These are phyloP conservation scores for Schrankia costaestrigalis DNA, from an alignment of 2,888 invertebrate species.

Conservation along the genomic window DNA sequence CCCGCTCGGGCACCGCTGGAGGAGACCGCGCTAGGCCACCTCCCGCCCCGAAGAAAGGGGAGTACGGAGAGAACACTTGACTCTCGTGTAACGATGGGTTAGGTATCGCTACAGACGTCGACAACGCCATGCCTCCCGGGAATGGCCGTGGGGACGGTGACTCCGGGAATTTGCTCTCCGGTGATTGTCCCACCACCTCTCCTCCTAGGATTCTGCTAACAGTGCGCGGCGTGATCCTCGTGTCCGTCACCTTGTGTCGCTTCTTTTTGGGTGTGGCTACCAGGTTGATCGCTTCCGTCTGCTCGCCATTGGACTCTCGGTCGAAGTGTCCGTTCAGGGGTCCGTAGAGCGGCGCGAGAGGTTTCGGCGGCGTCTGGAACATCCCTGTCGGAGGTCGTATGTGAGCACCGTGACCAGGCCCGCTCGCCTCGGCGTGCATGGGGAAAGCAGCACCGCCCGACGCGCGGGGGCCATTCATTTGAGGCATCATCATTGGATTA, in stretches of 20 bases:
- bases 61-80: constrained; percentile 95
- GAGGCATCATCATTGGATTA: constrained; percentile 73
- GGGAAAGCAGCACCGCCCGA: constrained; percentile 83
- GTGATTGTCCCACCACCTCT: constrained; percentile 87
- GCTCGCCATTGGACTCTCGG: constrained; percentile 88
- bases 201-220: constrained; percentile 92
- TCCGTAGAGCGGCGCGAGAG: constrained; percentile 84
- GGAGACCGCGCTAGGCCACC: constrained; percentile 79
- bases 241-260: constrained; percentile 97
- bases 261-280: constrained; percentile 98
- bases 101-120: constrained; percentile 97
- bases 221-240: constrained; percentile 93
- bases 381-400: constrained; percentile 84
- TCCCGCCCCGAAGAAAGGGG: constrained; percentile 90
- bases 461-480: constrained; percentile 82
- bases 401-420: constrained; percentile 68
- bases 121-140: constrained; percentile 93
- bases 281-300: constrained; percentile 95
- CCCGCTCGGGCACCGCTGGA: constrained; percentile 85
- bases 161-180: constrained; percentile 80
- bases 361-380: constrained; percentile 93
- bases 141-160: constrained; percentile 88
- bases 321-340: constrained; percentile 83
- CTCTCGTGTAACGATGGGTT: constrained; percentile 97
- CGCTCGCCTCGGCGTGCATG: constrained; percentile 84